Evolutionary conservation across 2,888 invertebrate genomes (phyloP).

Genomic region (Glyphotaelius pellucidus): DNA sequence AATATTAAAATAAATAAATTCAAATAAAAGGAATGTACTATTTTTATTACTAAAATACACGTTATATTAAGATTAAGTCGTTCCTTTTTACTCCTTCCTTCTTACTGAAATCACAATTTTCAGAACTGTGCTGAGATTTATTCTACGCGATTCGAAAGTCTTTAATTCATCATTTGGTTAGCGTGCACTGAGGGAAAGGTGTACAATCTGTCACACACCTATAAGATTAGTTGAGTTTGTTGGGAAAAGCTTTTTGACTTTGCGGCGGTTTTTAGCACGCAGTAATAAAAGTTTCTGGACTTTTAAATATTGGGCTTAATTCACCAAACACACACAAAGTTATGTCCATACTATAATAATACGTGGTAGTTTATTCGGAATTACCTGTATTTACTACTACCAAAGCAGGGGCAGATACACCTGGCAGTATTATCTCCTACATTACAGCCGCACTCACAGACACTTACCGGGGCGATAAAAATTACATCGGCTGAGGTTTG

Average conservation of each 20-base stretch:
- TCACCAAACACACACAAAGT: constrained; percentile 33
- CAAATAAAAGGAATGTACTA: not conserved
- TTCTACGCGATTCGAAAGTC: not conserved
- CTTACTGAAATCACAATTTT: not conserved
- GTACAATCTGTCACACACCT: not conserved
- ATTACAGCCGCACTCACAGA: constrained; percentile 13
- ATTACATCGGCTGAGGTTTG: not conserved
- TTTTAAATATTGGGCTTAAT: constrained; percentile 35
- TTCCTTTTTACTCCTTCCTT: constrained; percentile 1
- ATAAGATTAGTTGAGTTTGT: not conserved
- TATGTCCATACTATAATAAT: not conserved
- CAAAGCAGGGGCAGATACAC: constrained; percentile 31
- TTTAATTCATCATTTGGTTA: not conserved
- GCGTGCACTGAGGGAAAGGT: not conserved
- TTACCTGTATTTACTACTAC: constrained; percentile 39
- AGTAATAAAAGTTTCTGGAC: not conserved
- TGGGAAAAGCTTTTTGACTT: not conserved
- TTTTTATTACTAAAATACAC: not conserved
- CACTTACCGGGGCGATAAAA: constrained; percentile 14
- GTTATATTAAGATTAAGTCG: not conserved
- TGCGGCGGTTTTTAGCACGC: not conserved
- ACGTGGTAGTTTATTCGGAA: not conserved
- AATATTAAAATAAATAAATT: not conserved
- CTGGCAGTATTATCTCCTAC: constrained; percentile 26
- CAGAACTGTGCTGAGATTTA: constrained; percentile 43